Evolutionary conservation across 1,140 invertebrate genomes (phyloP).

Genomic region (Orchesella cincta): DNA sequence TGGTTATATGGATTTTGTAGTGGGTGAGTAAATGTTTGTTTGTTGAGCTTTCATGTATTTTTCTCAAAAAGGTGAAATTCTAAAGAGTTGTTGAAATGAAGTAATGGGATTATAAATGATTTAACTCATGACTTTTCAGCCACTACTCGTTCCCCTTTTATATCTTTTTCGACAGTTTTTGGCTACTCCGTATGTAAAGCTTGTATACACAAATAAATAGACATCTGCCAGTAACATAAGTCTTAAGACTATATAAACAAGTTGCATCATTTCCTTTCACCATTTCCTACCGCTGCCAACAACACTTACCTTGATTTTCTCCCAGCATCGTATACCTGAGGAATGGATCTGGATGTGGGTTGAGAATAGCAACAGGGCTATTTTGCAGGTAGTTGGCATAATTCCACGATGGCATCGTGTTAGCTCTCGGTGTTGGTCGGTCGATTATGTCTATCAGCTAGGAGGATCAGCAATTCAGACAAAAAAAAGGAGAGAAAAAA

Average conservation of each 20-base stretch:
- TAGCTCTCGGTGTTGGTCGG: conserved; percentile 39
- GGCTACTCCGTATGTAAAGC: no score
- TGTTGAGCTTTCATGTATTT: background rate
- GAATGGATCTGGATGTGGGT: conserved; percentile 38
- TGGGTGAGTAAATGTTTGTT: no score
- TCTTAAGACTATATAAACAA: no score
- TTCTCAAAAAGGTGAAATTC: background rate
- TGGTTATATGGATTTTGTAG: no score
- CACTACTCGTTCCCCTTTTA: no score
- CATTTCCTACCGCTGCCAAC: no score
- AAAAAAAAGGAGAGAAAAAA: conserved; percentile 14
- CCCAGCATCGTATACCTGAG: conserved; percentile 37
- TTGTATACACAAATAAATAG: no score
- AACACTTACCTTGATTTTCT: conserved; percentile 40
- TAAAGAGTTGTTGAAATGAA: conserved; percentile 21
- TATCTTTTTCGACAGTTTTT: no score
- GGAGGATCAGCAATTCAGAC: conserved; percentile 12
- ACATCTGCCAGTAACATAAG: no score
- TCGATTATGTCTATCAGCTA: conserved; percentile 46
- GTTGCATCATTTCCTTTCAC: no score
- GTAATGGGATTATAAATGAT: conserved; percentile 21
- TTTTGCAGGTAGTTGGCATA: conserved; percentile 40
- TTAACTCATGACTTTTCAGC: background rate
- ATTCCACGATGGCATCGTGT: conserved; percentile 42
- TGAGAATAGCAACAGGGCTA: conserved; percentile 43